Percentiles rank a stretch among this genome's conserved stretches.
These are phyloP conservation scores for Carettochelys insculpta DNA, from an alignment of 2,113 vertebrate species.

Conservation along the genomic window DNA sequence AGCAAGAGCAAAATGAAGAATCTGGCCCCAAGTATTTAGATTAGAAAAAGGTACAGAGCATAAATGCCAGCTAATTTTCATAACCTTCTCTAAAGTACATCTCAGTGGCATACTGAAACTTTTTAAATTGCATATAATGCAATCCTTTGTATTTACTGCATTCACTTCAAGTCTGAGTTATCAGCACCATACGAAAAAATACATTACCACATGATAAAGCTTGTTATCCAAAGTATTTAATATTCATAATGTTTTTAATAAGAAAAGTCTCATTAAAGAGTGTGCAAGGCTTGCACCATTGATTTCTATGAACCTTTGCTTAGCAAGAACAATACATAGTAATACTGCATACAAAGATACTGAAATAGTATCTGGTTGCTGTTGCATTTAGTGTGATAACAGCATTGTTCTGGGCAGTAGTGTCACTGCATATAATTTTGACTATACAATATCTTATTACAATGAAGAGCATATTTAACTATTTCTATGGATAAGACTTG, in stretches of 20 bases:
- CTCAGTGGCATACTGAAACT: fast-evolving
- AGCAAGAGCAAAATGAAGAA: fast-evolving
- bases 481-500: background rate
- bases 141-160: background rate
- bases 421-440: background rate
- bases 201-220: constrained; percentile 10
- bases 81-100: fast-evolving
- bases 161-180: background rate
- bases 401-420: background rate
- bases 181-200: background rate
- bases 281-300: background rate
- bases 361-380: background rate
- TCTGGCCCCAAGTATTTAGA: fast-evolving
- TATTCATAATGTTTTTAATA: constrained; percentile 39
- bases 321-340: constrained; percentile 2
- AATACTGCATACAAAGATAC: fast-evolving
- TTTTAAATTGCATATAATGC: background rate
- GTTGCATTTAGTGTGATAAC: background rate
- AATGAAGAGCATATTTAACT: background rate
- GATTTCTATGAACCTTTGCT: background rate
- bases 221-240: constrained; percentile 26
- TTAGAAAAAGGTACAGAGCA: background rate
- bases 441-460: fast-evolving
- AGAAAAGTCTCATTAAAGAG: constrained; percentile 38
- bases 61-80: fast-evolving